Base-by-base conservation (phyloP, 2,113 vertebrate genomes). In the Prietella phreatophila region DNA sequence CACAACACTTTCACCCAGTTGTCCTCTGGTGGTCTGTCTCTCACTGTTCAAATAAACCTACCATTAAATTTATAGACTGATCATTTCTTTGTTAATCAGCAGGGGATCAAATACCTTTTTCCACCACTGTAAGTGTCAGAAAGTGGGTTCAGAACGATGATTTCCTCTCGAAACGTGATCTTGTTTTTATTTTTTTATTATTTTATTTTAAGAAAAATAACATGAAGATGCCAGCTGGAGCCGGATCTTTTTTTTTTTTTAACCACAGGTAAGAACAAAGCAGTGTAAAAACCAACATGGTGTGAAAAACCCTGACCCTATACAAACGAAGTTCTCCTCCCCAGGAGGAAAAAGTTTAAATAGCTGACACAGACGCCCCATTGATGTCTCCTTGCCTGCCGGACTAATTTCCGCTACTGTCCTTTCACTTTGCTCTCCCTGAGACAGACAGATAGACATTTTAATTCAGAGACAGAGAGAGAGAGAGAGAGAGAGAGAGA, bases 401-500 rank as follows among this genome's bases (percentile, higher is more conserved):
- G 19, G 82, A 83, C 85, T 87, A 88, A 90, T 90, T 90, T 90
- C 85, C 82, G n/a, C 71, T 85, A 69, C 82, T 80, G 80, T 87
- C 67, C 76, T 85, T 55, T 88, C 69, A 71, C n/a, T 82, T 27
- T 15, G 56, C 80, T 85, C 53, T 71, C 69, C 19, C 73, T 20
- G 36, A 86, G 73, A 83, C 50, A 85, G 63, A 82, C 84, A 85
- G 88, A 84, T 75, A 69, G 78, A 82, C 63, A 86, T 56, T 56
- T 25, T 55, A 56, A 53, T 69, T 55, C 19, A 67, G n/a, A 76
- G 47, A n/a, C 71, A 73, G 33, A 80, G 73, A 84, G 69, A 67
- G 25, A 8, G 53, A 27, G 20, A 15, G 39, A 42, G 75, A 30
- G 78, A 78, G 30, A 5, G 8, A 60, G 25, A 22, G 33, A 78